These are phyloP conservation scores for Tanypteryx hageni DNA, from an alignment of 2,888 invertebrate species.

Conservation along the genomic window DNA sequence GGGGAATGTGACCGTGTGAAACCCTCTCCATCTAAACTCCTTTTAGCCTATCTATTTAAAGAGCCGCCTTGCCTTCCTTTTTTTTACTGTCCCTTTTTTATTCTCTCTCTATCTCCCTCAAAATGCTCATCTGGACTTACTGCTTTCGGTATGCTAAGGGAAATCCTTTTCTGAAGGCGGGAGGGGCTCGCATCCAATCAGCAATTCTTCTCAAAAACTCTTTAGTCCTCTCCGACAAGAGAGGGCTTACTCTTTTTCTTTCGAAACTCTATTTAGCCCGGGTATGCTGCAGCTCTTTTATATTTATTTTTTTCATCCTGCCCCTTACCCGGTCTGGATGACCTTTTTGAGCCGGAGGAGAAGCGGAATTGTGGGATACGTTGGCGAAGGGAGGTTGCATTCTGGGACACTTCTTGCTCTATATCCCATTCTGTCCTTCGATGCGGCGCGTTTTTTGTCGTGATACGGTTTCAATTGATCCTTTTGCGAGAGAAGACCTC, in stretches of 20 bases:
- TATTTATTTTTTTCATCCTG: background rate
- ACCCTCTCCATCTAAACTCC: background rate
- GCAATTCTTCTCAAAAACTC: slow-evolving; percentile 55
- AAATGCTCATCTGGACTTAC: background rate
- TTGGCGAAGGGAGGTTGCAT: background rate
- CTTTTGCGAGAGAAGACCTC: background rate
- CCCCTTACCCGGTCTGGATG: background rate
- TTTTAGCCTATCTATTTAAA: background rate
- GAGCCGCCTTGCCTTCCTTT: background rate
- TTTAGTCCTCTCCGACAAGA: slow-evolving; percentile 26
- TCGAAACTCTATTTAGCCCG: slow-evolving; percentile 42
- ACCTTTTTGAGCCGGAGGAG: background rate
- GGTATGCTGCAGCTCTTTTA: background rate
- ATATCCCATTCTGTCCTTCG: background rate
- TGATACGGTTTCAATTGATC: slow-evolving; percentile 43
- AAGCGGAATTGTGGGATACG: background rate
- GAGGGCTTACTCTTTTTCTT: slow-evolving; percentile 11
- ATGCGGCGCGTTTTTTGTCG: background rate
- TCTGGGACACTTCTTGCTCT: background rate
- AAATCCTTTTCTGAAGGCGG: slow-evolving; percentile 9
- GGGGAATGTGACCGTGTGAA: background rate
- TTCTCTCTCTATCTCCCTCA: background rate
- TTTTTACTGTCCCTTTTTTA: background rate
- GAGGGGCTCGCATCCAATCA: slow-evolving; percentile 57
- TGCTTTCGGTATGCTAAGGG: background rate